Conservation (phyloP, 2,888 invertebrate species). For the Troides aeacus region DNA sequence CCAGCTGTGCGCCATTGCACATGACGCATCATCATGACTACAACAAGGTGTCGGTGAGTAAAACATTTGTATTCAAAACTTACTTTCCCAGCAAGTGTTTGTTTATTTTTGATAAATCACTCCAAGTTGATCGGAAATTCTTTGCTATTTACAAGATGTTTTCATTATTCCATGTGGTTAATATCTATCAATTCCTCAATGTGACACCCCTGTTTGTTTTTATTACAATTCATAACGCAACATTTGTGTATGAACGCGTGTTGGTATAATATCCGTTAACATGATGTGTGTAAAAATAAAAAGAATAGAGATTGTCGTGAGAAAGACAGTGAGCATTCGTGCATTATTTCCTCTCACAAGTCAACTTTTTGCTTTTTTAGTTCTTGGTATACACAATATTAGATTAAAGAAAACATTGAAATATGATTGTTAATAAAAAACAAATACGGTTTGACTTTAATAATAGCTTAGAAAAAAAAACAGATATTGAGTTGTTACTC, state of each 20-base stretch:
- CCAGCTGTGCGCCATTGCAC: slow-evolving; percentile 71
- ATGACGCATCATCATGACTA: slow-evolving; percentile 68
- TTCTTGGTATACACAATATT: neutral
- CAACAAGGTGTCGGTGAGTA: slow-evolving; percentile 75
- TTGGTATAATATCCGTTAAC: neutral
- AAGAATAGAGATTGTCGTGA: slow-evolving; percentile 16
- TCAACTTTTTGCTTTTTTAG: slow-evolving; percentile 1
- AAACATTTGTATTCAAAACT: neutral
- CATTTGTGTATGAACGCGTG: neutral
- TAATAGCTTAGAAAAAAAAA: no score
- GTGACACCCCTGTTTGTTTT: neutral
- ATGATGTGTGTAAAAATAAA: slow-evolving; percentile 17
- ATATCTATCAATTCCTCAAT: neutral
- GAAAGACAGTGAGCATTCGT: slow-evolving; percentile 19
- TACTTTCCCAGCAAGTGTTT: neutral
- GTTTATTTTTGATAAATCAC: neutral
- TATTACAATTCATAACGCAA: neutral
- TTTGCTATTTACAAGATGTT: neutral
- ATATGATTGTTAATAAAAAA: no score
- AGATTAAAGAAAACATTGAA: no score
- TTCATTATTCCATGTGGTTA: neutral
- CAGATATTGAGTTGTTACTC: no score
- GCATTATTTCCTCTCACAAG: slow-evolving; percentile 17
- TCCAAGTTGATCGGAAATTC: slow-evolving; percentile 15
- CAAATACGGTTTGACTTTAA: no score